Evolutionary conservation across 37 sponge, comb jelly and placozoan species (phyloP).

Genomic region (Haliclona indistincta): DNA sequence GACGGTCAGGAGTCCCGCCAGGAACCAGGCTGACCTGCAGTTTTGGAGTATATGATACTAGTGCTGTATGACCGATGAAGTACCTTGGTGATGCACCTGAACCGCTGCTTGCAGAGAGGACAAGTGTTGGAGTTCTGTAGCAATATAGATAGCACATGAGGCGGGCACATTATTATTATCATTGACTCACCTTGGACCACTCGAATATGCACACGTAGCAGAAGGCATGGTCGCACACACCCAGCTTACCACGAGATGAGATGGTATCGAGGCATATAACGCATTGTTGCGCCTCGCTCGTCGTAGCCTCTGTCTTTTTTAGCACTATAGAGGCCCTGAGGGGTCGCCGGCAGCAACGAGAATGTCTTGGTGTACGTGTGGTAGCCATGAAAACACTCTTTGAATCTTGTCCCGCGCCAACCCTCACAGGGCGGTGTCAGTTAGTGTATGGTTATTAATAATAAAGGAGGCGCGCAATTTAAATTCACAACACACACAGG

Average conservation of each 20-base stretch:
- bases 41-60: not conserved
- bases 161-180: not conserved
- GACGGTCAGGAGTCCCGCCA: not conserved
- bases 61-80: not conserved
- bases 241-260: constrained; percentile 2
- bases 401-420: too few relatives aligned
- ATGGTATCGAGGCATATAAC: constrained; percentile 22
- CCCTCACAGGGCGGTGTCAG: too few relatives aligned
- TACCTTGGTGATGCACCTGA: constrained; percentile 34
- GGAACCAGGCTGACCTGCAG: not conserved
- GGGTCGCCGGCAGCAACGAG: too few relatives aligned
- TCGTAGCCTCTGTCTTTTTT: too few relatives aligned
- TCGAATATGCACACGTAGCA: constrained; percentile 34
- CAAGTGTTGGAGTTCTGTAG: constrained; percentile 18
- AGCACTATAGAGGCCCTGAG: too few relatives aligned
- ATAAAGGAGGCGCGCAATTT: too few relatives aligned
- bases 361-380: too few relatives aligned
- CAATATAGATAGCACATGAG: not conserved
- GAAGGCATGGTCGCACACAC: constrained; percentile 20
- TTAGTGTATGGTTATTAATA: too few relatives aligned
- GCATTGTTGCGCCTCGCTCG: too few relatives aligned
- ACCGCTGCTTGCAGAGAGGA: constrained; percentile 27
- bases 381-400: too few relatives aligned
- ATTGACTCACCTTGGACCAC: constrained; percentile 37
- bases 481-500: too few relatives aligned